These are phyloP conservation scores for Chelidonichthys spinosus DNA, from an alignment of 2,797 vertebrate species.

Conservation along the genomic window DNA sequence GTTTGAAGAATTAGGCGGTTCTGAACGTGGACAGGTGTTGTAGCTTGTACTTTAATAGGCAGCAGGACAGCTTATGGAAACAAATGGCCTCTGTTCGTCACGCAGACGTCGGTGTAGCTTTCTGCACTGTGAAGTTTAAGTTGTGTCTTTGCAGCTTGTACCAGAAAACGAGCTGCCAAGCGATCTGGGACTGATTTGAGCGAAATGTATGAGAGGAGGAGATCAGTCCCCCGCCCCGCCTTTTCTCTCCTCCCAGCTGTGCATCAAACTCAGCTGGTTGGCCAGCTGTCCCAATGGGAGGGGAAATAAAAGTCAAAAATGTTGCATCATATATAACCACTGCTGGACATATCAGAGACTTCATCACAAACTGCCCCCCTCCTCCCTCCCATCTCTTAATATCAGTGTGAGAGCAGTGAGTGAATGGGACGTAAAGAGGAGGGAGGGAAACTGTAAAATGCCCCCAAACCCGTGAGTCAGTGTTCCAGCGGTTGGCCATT, in stretches of 20 bases:
- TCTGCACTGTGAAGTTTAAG: conserved; percentile 19
- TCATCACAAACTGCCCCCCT: conserved; percentile 24
- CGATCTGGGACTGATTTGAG: conserved; percentile 73
- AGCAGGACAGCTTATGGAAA: conserved; percentile 29
- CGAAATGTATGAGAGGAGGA: conserved; percentile 78
- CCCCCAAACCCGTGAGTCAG: conserved; percentile 12
- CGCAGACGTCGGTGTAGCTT: conserved; percentile 20
- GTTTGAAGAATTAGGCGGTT: background rate
- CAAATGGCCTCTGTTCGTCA: background rate
- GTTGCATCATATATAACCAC: conserved; percentile 68
- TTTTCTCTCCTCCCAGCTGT: conserved; percentile 52
- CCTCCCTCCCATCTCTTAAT: conserved; percentile 9
- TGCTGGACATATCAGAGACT: conserved; percentile 42
- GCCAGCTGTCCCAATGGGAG: conserved; percentile 50
- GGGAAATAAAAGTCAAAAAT: conserved; percentile 33
- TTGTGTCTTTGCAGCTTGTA: conserved; percentile 58
- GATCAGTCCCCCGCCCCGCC: conserved; percentile 27
- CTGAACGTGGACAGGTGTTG: conserved; percentile 25
- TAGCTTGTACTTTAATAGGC: conserved; percentile 6
- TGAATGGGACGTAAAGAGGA: conserved; percentile 19
- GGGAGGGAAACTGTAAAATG: conserved; percentile 19
- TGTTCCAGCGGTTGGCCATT: conserved; percentile 59
- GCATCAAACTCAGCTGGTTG: conserved; percentile 70
- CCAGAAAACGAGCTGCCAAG: conserved; percentile 63
- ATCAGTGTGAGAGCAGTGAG: conserved; percentile 34